Base-by-base conservation (phyloP, 2,113 vertebrate genomes). In the Regulus satrapa region DNA sequence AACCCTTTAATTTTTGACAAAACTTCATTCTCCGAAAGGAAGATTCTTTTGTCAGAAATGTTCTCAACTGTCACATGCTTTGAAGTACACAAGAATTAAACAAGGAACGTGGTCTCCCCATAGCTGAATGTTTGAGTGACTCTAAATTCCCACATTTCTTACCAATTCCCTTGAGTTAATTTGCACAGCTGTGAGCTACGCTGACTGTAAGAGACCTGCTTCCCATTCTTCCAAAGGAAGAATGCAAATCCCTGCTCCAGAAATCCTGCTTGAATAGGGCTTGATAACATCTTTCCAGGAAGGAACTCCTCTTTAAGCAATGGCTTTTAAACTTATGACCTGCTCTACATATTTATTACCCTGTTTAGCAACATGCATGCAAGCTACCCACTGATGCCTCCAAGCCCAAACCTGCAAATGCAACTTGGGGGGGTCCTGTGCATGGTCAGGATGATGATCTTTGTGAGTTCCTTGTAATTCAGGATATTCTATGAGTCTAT, bases 1-100 rank as follows among this genome's bases (percentile, higher is more conserved):
- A 94, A 94, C 49, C 84, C 82, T 93, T 86, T 95, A 68, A 93
- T 92, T 97, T 97, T 88, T 80, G 81, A 90, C 82, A 91, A 88
- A 93, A 69, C 48, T 48, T 58, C 55, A 56, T 55, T 90, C 88
- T 92, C 67, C 9, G 32, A 85, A 89, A 92, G 62, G 78, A 94
- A 92, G 64, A 74, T 58, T 74, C 84, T 83, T 96, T 85, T 95
- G 78, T 94, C 82, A 92, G 79, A 90, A 90, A 85, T 80, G 68
- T 88, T 90, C 92, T 74, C 82, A 83, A 71, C 59, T 85, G 73
- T 78, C 71, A 73, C 66, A 78, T 64, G 85, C 54, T 94, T 83
- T 71, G 46, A 95, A 83, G 90, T 48, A 74, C 55, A 77, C 17
- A 40, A 63, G 85, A 83, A 90, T 93, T 67, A 74, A 77, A 74